Base-by-base conservation (phyloP, 2,888 invertebrate genomes). In the Dilophus febrilis region DNA sequence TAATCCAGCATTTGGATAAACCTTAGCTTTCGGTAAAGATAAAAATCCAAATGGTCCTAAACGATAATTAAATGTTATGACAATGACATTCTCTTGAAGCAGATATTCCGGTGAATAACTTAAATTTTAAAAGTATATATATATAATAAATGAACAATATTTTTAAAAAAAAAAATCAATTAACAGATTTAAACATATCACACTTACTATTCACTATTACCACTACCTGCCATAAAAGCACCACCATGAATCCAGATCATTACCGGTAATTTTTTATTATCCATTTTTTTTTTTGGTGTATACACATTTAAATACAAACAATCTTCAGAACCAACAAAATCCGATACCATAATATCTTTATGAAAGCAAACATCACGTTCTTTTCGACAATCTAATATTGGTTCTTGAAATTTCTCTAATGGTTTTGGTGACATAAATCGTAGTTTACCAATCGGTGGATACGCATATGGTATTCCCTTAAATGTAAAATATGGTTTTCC, bases 181-280 rank as follows among this genome's bases (percentile, higher is more conserved):
- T n/a, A n/a, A n/a, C n/a, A n/a, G n/a, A n/a, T n/a, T n/a, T n/a
- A n/a, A n/a, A n/a, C n/a, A n/a, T n/a, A n/a, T n/a, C n/a, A n/a
- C n/a, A 26, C 44, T 47, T 43, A 61, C 60, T 52, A 51, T 38
- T 59, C 55, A 30, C 50, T 51, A 41, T 55, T 56, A 11, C 57
- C 58, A 40, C 47, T 53, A 18, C 59, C 60, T 44, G 56, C 52
- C 26, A 45, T 43, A 42, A 52, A 61, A 4, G 54, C 61, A 1
- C 62, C 61, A 2, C 61, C 62, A 46, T 61, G 62, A 33, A 61
- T 51, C 51, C 54, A 61, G 1, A 61, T 57, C 58, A 62, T 59
- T 5, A 61, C 60, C 1, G 62, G 55, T 13, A 58, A 37, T 36
- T 44, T 41, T 33, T 42, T 39, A 18, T 26, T 12, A 19, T 10